These are phyloP conservation scores for Zeus faber DNA, from an alignment of 2,113 vertebrate species.

Conservation along the genomic window DNA sequence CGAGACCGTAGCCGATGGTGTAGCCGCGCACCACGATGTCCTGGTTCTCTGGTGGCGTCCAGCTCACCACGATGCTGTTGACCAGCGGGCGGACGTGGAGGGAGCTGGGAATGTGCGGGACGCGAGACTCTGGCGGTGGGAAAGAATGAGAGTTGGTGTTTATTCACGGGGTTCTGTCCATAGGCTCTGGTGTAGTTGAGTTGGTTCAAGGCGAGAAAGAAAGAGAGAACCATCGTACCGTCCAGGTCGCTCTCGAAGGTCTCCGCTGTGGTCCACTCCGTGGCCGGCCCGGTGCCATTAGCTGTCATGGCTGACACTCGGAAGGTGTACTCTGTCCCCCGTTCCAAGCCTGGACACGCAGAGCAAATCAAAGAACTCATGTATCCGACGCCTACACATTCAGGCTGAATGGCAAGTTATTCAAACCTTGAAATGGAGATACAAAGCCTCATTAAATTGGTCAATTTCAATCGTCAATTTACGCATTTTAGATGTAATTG, in stretches of 20 bases:
- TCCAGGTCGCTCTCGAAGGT: slow-evolving; percentile 97
- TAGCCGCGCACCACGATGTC: slow-evolving; percentile 96
- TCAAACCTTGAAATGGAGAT: neutral
- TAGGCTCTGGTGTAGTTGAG: too few species aligned
- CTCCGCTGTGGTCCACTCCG: slow-evolving; percentile 89
- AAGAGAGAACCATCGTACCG: slow-evolving; percentile 63
- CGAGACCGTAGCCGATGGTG: slow-evolving; percentile 91
- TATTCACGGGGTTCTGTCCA: neutral
- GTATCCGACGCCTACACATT: too few species aligned
- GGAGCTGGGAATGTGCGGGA: slow-evolving; percentile 94
- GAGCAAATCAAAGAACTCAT: too few species aligned
- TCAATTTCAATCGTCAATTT: too few species aligned
- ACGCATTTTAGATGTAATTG: too few species aligned
- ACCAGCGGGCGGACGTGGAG: slow-evolving; percentile 92
- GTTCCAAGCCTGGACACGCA: slow-evolving; percentile 81
- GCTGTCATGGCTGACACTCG: slow-evolving; percentile 87
- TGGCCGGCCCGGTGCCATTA: slow-evolving; percentile 90
- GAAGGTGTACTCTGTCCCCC: slow-evolving; percentile 93
- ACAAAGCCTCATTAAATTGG: neutral
- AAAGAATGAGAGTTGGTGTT: neutral
- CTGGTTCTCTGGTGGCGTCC: slow-evolving; percentile 97
- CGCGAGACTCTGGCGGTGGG: slow-evolving; percentile 80
- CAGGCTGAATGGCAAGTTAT: neutral
- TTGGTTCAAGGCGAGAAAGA: neutral
- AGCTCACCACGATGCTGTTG: slow-evolving; percentile 96